Conservation (phyloP, 2,113 vertebrate genomes). For the Gymnocephalus cernua region DNA sequence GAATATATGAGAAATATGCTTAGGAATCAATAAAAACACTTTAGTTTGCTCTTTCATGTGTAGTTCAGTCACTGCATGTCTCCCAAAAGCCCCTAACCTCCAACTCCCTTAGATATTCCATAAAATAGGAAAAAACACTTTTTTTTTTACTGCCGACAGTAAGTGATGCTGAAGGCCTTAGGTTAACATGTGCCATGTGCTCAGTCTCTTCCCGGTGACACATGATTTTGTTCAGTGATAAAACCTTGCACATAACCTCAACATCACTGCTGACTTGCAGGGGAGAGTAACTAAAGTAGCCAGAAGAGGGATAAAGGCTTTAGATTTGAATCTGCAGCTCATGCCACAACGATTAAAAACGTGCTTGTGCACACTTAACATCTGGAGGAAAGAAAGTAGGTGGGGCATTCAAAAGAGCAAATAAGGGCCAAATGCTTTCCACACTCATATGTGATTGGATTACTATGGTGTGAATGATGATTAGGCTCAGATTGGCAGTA, state of each 20-base stretch:
- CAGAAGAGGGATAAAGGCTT: conserved; percentile 44
- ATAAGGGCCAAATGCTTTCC: conserved; percentile 12
- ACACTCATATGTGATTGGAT: conserved; percentile 56
- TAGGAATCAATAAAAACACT: conserved; percentile 31
- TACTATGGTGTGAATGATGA: conserved; percentile 42
- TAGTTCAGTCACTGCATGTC: background rate
- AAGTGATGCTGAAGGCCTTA: conserved; percentile 24
- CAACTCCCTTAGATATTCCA: background rate
- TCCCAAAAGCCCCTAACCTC: background rate
- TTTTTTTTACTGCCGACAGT: background rate
- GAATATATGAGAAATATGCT: conserved; percentile 16
- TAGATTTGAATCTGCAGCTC: conserved; percentile 57
- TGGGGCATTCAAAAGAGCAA: conserved; percentile 9
- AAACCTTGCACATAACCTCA: conserved; percentile 38
- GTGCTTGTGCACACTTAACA: conserved; percentile 29
- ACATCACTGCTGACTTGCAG: conserved; percentile 29
- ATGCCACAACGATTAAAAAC: conserved; percentile 20
- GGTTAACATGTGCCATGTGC: conserved; percentile 28
- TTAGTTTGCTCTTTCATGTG: conserved; percentile 32
- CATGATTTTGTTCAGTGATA: conserved; percentile 53
- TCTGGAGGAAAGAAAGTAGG: conserved; percentile 1
- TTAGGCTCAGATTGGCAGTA: conserved; percentile 56
- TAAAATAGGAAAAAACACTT: background rate
- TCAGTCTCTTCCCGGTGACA: conserved; percentile 21
- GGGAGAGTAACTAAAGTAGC: conserved; percentile 28